phyloP scores from a whole-genome alignment of 2,113 vertebrate species.

The Ciconia boyciana region DNA sequence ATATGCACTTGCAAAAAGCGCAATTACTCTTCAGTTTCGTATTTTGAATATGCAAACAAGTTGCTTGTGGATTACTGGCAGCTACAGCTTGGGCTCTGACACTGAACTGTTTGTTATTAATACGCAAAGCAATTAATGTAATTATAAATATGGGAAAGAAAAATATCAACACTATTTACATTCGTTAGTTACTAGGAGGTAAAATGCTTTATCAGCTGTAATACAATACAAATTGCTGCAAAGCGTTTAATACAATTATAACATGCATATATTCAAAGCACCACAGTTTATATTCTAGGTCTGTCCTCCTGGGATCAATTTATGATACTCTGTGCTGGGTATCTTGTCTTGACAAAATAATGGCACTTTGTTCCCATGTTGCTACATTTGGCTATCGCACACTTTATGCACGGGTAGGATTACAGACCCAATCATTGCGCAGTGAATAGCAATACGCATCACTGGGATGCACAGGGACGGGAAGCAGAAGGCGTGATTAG shows the following conservation, averaged over 20 bases:
- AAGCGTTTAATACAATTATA: constrained; percentile 4
- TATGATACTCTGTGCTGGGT: background rate
- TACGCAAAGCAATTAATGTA: constrained; percentile 36
- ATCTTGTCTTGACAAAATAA: constrained; percentile 26
- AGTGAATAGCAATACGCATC: background rate
- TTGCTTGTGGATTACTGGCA: constrained; percentile 30
- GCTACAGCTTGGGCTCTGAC: constrained; percentile 1
- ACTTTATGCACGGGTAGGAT: background rate
- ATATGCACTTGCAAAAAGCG: background rate
- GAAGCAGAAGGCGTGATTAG: background rate
- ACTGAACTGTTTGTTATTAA: constrained; percentile 28
- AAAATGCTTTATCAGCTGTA: constrained; percentile 55
- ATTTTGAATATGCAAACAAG: background rate
- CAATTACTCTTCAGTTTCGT: background rate
- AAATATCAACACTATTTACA: constrained; percentile 26
- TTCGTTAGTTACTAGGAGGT: constrained; percentile 16
- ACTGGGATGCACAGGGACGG: rapidly evolving
- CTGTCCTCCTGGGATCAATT: constrained; percentile 56
- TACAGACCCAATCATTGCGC: background rate
- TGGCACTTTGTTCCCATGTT: background rate
- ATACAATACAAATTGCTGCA: constrained; percentile 58
- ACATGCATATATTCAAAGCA: background rate
- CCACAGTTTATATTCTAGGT: constrained; percentile 26
- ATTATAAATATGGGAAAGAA: constrained; percentile 31
- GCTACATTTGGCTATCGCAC: background rate